These are phyloP conservation scores for Alosa sapidissima DNA, from an alignment of 2,797 vertebrate species.

Conservation along the genomic window DNA sequence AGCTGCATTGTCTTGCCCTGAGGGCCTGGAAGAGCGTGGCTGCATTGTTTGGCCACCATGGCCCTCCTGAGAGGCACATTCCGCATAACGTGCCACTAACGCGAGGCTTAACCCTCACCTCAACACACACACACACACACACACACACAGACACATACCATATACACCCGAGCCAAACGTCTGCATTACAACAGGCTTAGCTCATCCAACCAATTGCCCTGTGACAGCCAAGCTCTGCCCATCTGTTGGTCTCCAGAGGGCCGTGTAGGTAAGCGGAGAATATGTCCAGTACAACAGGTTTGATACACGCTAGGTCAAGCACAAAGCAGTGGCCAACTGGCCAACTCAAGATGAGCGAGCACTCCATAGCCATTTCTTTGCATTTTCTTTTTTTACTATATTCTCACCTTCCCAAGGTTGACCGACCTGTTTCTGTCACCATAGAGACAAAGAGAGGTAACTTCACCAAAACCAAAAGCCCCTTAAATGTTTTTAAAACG, in stretches of 20 bases:
- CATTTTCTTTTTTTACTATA: neutral
- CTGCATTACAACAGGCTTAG: conserved; percentile 31
- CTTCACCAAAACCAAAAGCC: neutral
- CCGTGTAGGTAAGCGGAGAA: neutral
- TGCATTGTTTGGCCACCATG: neutral
- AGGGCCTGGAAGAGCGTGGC: conserved; percentile 18
- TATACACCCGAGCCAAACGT: neutral
- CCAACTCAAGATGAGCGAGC: neutral
- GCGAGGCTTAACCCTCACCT: conserved; percentile 27
- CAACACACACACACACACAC: conserved; percentile 29
- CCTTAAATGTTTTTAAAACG: neutral
- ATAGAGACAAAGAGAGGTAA: neutral
- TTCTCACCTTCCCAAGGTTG: neutral
- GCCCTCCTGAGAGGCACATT: conserved; percentile 27
- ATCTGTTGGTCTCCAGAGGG: neutral
- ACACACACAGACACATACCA: conserved; percentile 31
- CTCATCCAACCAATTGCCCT: conserved; percentile 31
- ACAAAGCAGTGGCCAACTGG: neutral
- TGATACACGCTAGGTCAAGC: conserved; percentile 3
- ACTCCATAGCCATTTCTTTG: neutral
- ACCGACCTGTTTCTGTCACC: neutral
- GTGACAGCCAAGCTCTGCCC: neutral
- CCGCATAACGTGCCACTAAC: conserved; percentile 33
- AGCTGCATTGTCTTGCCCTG: conserved; percentile 39
- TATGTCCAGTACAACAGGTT: conserved; percentile 9